Evolutionary conservation across 2,797 vertebrate genomes (phyloP).

Genomic region (Ctenopoma multispine): DNA sequence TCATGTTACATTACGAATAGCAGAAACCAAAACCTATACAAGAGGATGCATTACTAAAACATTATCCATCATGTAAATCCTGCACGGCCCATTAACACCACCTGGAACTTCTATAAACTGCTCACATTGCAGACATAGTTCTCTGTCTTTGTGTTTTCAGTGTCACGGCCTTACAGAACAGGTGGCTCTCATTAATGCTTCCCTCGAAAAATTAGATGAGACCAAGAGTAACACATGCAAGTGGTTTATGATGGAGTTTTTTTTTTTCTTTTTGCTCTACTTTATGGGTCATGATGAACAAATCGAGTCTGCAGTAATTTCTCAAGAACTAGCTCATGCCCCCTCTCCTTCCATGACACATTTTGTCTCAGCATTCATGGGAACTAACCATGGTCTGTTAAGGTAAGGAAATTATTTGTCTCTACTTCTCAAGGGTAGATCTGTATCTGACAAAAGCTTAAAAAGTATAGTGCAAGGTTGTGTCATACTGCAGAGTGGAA

Average conservation of each 20-base stretch:
- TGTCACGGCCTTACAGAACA: slow-evolving; percentile 54
- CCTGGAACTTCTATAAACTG: slow-evolving; percentile 40
- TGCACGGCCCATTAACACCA: slow-evolving; percentile 26
- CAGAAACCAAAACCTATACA: slow-evolving; percentile 43
- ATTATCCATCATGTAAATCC: slow-evolving; percentile 44
- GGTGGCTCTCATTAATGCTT: slow-evolving; percentile 65
- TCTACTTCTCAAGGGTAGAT: slow-evolving; percentile 7
- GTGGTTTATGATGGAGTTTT: neutral
- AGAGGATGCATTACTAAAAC: slow-evolving; percentile 40
- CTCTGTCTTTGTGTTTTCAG: slow-evolving; percentile 45
- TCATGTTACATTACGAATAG: slow-evolving; percentile 43
- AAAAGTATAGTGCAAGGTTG: slow-evolving; percentile 29
- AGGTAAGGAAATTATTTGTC: slow-evolving; percentile 23
- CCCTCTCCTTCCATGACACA: slow-evolving; percentile 7
- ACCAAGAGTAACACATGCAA: slow-evolving; percentile 45
- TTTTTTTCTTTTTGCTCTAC: neutral
- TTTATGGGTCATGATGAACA: slow-evolving; percentile 29
- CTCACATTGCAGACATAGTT: slow-evolving; percentile 58
- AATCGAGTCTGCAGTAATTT: slow-evolving; percentile 34
- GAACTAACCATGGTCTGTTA: slow-evolving; percentile 15
- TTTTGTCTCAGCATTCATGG: slow-evolving; percentile 17
- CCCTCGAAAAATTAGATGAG: slow-evolving; percentile 46
- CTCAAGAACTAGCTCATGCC: neutral
- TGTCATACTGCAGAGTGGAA: slow-evolving; percentile 48
- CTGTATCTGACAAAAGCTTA: slow-evolving; percentile 27